A percentile compares a stretch with the other conserved stretches of the same genome.
These are phyloP conservation scores for Oithona nana DNA, from an alignment of 2,888 invertebrate species.

Conservation along the genomic window DNA sequence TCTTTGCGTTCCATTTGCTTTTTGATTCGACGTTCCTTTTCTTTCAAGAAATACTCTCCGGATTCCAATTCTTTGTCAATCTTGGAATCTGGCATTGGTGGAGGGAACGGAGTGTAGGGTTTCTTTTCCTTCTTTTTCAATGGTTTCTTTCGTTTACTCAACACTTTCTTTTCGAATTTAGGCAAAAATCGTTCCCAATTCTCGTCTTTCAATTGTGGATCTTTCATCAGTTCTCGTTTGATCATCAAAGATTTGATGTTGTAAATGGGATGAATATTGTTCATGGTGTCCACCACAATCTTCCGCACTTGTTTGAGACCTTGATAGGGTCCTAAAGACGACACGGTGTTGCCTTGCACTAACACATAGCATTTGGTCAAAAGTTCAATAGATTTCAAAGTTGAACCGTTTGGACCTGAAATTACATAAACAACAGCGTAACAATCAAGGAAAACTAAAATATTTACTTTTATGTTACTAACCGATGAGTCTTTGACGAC, in stretches of 20 bases:
- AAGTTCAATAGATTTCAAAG: conserved; percentile 86
- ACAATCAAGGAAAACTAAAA: no score
- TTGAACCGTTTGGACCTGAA: conserved; percentile 94
- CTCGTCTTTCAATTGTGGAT: conserved; percentile 72
- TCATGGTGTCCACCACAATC: conserved; percentile 91
- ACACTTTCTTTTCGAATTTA: conserved; percentile 72
- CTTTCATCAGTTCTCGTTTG: conserved; percentile 79
- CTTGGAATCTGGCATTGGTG: conserved; percentile 77
- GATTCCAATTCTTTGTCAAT: conserved; percentile 74
- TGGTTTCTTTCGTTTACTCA: conserved; percentile 67
- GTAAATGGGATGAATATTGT: conserved; percentile 95
- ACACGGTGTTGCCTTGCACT: conserved; percentile 91
- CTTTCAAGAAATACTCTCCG: conserved; percentile 89
- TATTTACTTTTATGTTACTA: no score
- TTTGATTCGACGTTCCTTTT: conserved; percentile 46
- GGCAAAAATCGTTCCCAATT: conserved; percentile 94
- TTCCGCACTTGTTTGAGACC: conserved; percentile 45
- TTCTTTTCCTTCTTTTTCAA: conserved; percentile 74
- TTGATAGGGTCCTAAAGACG: conserved; percentile 85
- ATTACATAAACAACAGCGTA: no score
- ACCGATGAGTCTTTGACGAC: conserved; percentile 86
- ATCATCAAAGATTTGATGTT: conserved; percentile 96
- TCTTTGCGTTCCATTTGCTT: conserved; percentile 52
- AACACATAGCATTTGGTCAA: conserved; percentile 88
- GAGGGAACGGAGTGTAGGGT: conserved; percentile 93